Evolutionary conservation across 2,888 invertebrate genomes (phyloP), one percentile per base, ranked within the genome.

Genomic region (Asteroscopus sphinx): DNA sequence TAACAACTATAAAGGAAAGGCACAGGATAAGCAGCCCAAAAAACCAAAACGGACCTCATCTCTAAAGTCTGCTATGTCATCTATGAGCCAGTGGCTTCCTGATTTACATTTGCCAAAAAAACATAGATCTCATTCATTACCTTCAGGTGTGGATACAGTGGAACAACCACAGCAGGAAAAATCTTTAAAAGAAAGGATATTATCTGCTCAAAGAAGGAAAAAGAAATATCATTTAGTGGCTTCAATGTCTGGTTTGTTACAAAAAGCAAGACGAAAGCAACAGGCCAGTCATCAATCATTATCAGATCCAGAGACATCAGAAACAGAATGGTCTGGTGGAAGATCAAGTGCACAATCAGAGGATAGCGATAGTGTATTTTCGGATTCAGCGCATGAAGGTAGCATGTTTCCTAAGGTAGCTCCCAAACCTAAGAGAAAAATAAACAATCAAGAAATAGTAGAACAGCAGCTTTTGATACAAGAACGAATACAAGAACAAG

Each of bases 201-300:
- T 93, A 57, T 91, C 92, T 11, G 93, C 93, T 4, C 94, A 94
- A 71, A 85, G 94, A 76, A 96, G 96, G 80, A 97, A 97, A 90
- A 97, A 97, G 86, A 97, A 97, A 82, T 96, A 97, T 72, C 96
- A 96, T 4, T 93, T 98, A 48, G 97, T 97, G 0, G 96, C 97
- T 0, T 98, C 98, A 0, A 96, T 98, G 90, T 97, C 97, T 0
- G 97, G 97, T 16, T 96, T 98, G 63, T 91, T 98, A 73, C 97
- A 97, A 86, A 98, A 98, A 91, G 98, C 98, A 0, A 97, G 97
- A 83, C 89, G 96, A 76, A 96, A 96, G 87, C 95, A 95, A 26
- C 94, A 94, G 80, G 90, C 94, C 26, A 93, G 95, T 71, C 93
- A 95, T 68, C 96, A 96, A 76, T 97, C 97, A 0, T 81, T 97